Evolutionary conservation across 1,140 invertebrate genomes (phyloP), one percentile per base, ranked within the genome.

Genomic region (Diorhabda sublineata): DNA sequence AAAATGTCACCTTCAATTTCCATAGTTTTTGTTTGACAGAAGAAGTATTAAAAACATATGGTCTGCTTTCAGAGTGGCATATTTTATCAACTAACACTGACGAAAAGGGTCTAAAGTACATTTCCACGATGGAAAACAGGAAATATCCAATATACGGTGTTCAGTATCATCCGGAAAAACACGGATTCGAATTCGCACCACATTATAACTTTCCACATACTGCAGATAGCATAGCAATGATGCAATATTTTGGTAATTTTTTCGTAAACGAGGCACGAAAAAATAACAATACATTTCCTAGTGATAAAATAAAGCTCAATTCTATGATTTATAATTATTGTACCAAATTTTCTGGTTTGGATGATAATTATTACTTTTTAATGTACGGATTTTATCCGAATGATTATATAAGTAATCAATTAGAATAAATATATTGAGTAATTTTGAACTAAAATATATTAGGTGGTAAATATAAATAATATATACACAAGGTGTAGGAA

Each of bases 161-260:
- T 0, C 93, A 96, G 78, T 97, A 92, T 79, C 95, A 98, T 82
- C 95, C 95, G 2, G 95, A 98, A 81, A 97, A 96, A 78, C 91
- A 89, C 75, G 77, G 86, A 2, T 97, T 89, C 74, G 93, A 96
- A 81, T 96, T 93, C 87, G 72, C 72, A 1, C 71, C 72, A 1
- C 84, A 82, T 42, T 79, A 74, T 4, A 77, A 83, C 47, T 84
- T 93, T 71, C 85, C 90, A 0, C 93, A 96, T 73, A 83, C 83
- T 0, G 45, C 66, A 0, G 81, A 89, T 42, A 88, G 92, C 2
- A 82, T 92, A 0, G 76, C 80, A 72, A 82, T 85, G 0, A 83
- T 87, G 8, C 89, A 92, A 74, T 94, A 93, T 84, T 95, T 97
- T 78, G 92, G 90, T 47, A 85, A 96, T 75, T 95, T 95, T 75